These are phyloP conservation scores for Pipistrellus kuhlii DNA, from an alignment of 2,797 vertebrate genomes.

Conservation along the genomic window DNA sequence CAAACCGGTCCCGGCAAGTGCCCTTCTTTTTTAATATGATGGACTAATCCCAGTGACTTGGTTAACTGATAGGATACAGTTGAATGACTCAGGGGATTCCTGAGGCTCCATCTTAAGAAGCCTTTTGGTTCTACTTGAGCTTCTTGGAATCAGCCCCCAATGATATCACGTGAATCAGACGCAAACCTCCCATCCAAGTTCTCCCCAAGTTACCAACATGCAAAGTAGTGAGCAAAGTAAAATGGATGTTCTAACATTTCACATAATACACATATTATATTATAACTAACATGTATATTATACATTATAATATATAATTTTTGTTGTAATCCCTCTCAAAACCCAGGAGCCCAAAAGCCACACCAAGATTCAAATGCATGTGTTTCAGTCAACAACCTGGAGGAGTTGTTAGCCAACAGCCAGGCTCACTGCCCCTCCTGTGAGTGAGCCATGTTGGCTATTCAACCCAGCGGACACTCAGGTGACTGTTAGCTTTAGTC, in stretches of 20 bases:
- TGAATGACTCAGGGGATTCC: background rate
- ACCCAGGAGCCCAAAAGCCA: background rate
- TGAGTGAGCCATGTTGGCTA: background rate
- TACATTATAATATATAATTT: background rate
- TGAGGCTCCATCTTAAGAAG: background rate
- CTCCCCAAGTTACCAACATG: background rate
- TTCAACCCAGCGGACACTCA: background rate
- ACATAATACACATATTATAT: background rate
- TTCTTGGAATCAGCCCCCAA: background rate
- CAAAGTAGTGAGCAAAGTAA: constrained; percentile 6
- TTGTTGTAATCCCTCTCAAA: background rate
- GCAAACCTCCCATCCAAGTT: background rate
- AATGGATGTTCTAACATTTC: background rate
- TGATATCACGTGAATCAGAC: background rate
- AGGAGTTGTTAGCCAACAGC: background rate
- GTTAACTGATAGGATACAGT: background rate
- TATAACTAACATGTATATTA: background rate
- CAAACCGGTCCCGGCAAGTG: no score
- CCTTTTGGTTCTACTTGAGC: background rate
- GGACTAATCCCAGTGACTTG: background rate
- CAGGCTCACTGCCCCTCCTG: background rate
- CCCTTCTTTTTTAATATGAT: background rate
- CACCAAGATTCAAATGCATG: background rate
- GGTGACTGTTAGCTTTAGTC: background rate
- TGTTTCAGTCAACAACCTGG: background rate